Evolutionary conservation across 2,797 vertebrate species (phyloP).

Genomic region (Phrynocephalus vlangalii): DNA sequence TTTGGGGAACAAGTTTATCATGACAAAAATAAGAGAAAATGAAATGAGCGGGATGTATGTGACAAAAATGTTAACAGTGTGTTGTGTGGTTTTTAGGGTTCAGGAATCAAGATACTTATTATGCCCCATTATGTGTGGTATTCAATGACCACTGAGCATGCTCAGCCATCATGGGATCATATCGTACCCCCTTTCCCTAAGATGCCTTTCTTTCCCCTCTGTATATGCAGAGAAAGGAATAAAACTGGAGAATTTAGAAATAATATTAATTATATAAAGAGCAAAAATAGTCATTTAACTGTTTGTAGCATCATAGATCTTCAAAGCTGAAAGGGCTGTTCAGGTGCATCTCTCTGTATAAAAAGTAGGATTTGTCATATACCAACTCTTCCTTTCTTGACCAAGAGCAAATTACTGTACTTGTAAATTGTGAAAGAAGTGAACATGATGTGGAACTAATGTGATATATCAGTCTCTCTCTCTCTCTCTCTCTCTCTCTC

Average conservation of each 20-base stretch:
- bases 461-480: no score
- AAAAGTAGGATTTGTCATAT: no score
- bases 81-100: neutral
- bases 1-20: constrained; percentile 29
- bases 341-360: no score
- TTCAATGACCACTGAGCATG: neutral
- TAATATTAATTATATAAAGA: neutral
- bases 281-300: neutral
- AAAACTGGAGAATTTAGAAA: neutral
- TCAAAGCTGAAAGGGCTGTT: no score
- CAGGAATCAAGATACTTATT: neutral
- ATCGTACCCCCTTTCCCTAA: neutral
- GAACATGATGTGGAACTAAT: no score
- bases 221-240: neutral
- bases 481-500: no score
- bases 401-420: no score
- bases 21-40: constrained; percentile 51
- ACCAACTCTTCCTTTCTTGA: no score
- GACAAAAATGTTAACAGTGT: neutral
- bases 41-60: neutral
- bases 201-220: no score
- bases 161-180: neutral
- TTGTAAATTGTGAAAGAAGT: no score
- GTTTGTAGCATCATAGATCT: neutral
- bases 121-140: neutral